A percentile compares a stretch with the other conserved stretches of the same genome.
phyloP scores from a whole-genome alignment of 1,140 invertebrate species.

The Drosophila sp. region DNA sequence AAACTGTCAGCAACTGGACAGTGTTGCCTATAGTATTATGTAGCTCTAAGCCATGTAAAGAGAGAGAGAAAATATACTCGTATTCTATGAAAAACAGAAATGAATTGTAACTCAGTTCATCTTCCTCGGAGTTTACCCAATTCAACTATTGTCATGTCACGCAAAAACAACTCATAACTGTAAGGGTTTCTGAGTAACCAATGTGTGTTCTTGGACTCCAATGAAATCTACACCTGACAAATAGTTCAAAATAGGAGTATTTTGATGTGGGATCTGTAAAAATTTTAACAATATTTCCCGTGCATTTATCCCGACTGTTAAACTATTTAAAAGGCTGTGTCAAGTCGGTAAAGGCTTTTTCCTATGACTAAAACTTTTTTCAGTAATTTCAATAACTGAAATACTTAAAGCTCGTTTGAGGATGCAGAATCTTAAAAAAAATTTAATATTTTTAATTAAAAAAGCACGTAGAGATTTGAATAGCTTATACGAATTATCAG shows the following conservation, averaged over 20 bases:
- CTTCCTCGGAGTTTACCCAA: not conserved
- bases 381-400: too few relatives aligned
- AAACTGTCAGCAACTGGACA: conserved; percentile 6
- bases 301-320: too few relatives aligned
- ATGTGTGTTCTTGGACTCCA: conserved; percentile 1
- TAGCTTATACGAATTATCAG: not conserved
- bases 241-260: too few relatives aligned
- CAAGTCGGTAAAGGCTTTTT: too few relatives aligned
- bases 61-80: not conserved
- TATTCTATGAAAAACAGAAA: not conserved
- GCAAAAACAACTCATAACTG: not conserved
- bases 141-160: not conserved
- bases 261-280: too few relatives aligned
- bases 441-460: too few relatives aligned
- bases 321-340: too few relatives aligned
- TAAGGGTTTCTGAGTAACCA: not conserved
- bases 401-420: too few relatives aligned
- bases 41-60: not conserved
- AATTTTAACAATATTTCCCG: too few relatives aligned
- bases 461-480: too few relatives aligned
- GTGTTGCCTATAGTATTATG: conserved; percentile 1
- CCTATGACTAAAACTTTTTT: too few relatives aligned
- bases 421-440: too few relatives aligned
- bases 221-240: not conserved
- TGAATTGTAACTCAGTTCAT: not conserved